Evolutionary conservation across 2,113 vertebrate species (phyloP), one percentile per base, ranked within the genome.

Genomic region (Daubentonia madagascariensis): DNA sequence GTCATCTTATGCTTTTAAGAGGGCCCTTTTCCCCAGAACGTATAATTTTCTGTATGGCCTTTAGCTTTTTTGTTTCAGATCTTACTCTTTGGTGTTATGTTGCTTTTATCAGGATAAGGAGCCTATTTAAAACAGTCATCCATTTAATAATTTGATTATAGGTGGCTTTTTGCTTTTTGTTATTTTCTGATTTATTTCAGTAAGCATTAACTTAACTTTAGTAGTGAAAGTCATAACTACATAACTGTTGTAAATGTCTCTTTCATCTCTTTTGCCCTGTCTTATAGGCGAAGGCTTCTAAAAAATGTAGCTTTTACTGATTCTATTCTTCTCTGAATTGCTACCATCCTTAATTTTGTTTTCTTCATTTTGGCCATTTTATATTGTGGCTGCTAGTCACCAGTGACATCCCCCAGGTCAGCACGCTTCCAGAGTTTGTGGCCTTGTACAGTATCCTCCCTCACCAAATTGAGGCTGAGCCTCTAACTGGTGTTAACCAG

Each of bases 31-130:
- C 18, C 96, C 88, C 32, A 35, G 61, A 96, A 81, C 59, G 6
- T 81, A 65, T 45, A 70, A 76, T 97, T 95, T 96, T 95, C 92
- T 83, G 8, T 18, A 52, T 78, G 67, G 65, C 94, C 92, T 97
- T 98, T 72, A 76, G 90, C n/a, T 94, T 76, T 98, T 85, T 87
- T 97, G 96, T 97, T 98, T 98, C 6, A 72, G 65, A 78, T 92
- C 94, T 63, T 57, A 37, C 22, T 94, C 3, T 91, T 79, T 32
- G 23, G 89, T 32, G 3, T 45, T 70, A 50, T 14, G 40, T 87
- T 59, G 25, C 40, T 94, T 96, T 96, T 85, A 68, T 54, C 73
- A 54, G 83, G 91, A 32, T 61, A 28, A 72, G 87, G 32, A 75
- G 6, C 30, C 45, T 72, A 4, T 65, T 93, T 86, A 45, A 84